Evolutionary conservation across 2,797 vertebrate species (phyloP), one percentile per base, ranked within the genome.

Genomic region (Ficedula albicollis): DNA sequence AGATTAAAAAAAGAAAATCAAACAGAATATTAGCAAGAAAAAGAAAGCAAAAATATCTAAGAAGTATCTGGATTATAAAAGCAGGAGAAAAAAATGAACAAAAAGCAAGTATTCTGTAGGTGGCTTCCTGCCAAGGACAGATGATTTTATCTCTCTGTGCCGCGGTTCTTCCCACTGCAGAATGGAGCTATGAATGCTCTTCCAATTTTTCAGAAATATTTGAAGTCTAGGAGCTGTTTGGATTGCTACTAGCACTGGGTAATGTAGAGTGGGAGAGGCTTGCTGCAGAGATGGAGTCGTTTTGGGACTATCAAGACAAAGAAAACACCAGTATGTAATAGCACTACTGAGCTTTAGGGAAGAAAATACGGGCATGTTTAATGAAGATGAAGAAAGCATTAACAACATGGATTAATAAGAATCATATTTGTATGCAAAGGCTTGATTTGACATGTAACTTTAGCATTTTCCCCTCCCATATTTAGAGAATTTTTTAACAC

Each of bases 101-200:
- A 82, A 92, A 92, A 79, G 7, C 62, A 88, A 93, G 21, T 84
- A 73, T 84, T 95, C 87, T 88, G 43, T 87, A 66, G 90, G 44
- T 91, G 87, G 91, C 87, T 89, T 95, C n/a, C 80, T 84, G 94
- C 85, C 91, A 93, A 86, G 52, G 76, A 63, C 66, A 59, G 55
- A 75, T 0, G 85, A 95, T 94, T 96, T 96, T 94, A 88, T 96
- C 91, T 92, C 44, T 77, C 39, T 73, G n/a, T 95, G 87, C 52
- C 0, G 2, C 1, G 0, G 66, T 87, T 91, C 80, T 86, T 92
- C 84, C 76, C 73, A 36, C 79, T 91, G 66, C 48, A 94, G 63
- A 89, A 59, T 27, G 49, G 56, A 87, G 39, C 62, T 59, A 69
- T 84, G 84, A 68, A 55, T 77, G 41, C 44, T 92, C 46, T 90